Evolutionary conservation across 2,888 invertebrate species (phyloP).

Genomic region (Xanthia icteritia): DNA sequence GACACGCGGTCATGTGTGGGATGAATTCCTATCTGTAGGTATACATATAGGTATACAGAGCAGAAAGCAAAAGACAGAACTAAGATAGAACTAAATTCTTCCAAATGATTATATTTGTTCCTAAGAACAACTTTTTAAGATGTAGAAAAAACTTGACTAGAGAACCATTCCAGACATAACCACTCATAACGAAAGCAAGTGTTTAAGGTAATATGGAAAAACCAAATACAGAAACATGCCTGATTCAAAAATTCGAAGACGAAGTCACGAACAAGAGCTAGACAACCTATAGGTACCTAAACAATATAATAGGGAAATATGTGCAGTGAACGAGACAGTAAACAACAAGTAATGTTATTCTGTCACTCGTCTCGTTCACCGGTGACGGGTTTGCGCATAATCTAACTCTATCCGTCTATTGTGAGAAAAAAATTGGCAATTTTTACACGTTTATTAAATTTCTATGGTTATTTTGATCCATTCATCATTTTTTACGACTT

Average conservation of each 20-base stretch:
- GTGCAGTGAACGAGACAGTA: slow-evolving; percentile 26
- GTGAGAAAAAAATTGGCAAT: slow-evolving; percentile 73
- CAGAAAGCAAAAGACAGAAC: not conserved
- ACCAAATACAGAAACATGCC: not conserved
- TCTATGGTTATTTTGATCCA: slow-evolving; percentile 79
- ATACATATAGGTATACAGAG: not conserved
- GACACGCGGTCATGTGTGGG: slow-evolving; percentile 36
- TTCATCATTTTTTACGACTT: slow-evolving; percentile 79
- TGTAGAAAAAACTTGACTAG: not conserved
- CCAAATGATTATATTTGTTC: not conserved
- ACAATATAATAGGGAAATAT: slow-evolving; percentile 29
- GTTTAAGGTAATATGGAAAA: not conserved
- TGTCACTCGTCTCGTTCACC: slow-evolving; percentile 55
- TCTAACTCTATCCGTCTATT: slow-evolving; percentile 56
- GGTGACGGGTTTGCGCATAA: slow-evolving; percentile 56
- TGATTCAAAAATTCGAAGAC: not conserved
- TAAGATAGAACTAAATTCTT: not conserved
- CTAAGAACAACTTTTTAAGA: not conserved
- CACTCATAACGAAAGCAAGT: not conserved
- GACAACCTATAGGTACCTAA: not conserved
- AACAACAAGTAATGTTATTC: slow-evolving; percentile 56
- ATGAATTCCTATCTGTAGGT: slow-evolving; percentile 6
- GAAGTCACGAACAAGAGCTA: not conserved
- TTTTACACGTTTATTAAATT: slow-evolving; percentile 78
- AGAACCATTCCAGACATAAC: not conserved